Evolutionary conservation across 2,113 vertebrate genomes (phyloP), one percentile per base, ranked within the genome.

Genomic region (Mus musculus): DNA sequence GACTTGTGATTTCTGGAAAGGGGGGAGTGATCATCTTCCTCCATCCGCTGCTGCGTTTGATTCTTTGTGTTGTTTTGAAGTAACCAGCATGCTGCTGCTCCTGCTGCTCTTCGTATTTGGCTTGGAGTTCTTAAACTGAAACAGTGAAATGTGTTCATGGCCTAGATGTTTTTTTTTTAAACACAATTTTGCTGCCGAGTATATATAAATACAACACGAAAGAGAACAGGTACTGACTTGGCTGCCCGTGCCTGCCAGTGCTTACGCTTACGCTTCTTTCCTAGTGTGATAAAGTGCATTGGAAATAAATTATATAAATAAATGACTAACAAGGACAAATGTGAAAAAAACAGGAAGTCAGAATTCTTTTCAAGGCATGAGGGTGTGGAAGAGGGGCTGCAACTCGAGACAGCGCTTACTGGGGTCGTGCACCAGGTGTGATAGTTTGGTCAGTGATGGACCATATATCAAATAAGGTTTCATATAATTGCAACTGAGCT

Each of bases 11-110:
- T 96, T 96, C 87, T 97, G 82, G 95, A 90, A 96, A 93, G 89
- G 91, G n/a, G 93, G 94, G 92, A 24, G 86, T 97, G 95, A 97
- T 98, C 65, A 90, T 98, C 97, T 98, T 97, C 97, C 94, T 97
- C 96, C 76, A 69, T 97, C 96, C 78, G 72, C 94, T 42, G 89
- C 96, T 75, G 96, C 82, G 89, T 97, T 96, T 96, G 71, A 61
- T 94, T 94, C 19, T 93, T 96, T 95, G 69, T 95, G 82, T 69
- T 97, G 82, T 95, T 93, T 86, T 1, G 76, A 91, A 95, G 73
- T 90, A 89, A 97, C 95, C 96, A 90, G 93, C 97, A 86, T 30
- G 85, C 95, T 97, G 91, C 97, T 98, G 98, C 97, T 93, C 95
- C 67, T 67, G 33, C 71, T 97, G 89, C 49, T 89, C 46, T 91